Conservation (phyloP, 2,888 invertebrate genomes). For the Apamea epomidion region DNA sequence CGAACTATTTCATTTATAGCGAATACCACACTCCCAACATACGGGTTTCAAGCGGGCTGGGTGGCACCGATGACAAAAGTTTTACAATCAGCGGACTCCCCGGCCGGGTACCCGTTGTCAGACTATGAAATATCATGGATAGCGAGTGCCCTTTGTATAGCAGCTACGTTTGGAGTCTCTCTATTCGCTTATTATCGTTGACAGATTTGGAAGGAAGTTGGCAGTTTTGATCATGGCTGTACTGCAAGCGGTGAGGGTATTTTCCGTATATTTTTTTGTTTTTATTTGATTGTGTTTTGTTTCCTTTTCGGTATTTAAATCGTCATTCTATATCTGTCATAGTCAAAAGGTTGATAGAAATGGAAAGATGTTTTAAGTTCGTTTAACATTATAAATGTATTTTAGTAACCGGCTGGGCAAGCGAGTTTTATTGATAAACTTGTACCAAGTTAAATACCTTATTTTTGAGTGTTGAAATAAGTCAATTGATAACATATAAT, state of each 20-base stretch:
- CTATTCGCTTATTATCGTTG: slow-evolving; percentile 79
- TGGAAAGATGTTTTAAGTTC: neutral
- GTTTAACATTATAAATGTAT: neutral
- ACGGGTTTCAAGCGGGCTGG: slow-evolving; percentile 83
- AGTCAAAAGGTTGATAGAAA: neutral
- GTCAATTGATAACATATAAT: neutral
- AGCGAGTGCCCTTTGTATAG: slow-evolving; percentile 80
- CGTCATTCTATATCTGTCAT: neutral
- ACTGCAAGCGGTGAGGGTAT: slow-evolving; percentile 56
- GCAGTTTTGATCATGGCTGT: slow-evolving; percentile 81
- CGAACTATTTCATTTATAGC: slow-evolving; percentile 73
- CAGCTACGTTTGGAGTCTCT: slow-evolving; percentile 79
- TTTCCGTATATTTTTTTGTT: neutral
- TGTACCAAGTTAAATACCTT: neutral
- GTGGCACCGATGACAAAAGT: slow-evolving; percentile 81
- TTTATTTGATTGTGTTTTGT: neutral
- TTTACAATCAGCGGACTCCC: slow-evolving; percentile 75
- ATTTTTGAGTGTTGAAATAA: neutral
- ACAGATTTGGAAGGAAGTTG: slow-evolving; percentile 80
- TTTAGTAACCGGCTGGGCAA: neutral
- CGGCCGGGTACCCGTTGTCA: slow-evolving; percentile 74
- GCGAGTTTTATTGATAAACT: neutral
- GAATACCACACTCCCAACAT: slow-evolving; percentile 78
- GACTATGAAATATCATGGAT: slow-evolving; percentile 79
- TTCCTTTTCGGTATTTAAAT: neutral